Percentiles rank a stretch among this genome's conserved stretches.
These are phyloP conservation scores for Agrochola lota DNA, from an alignment of 2,888 invertebrate genomes.

Conservation along the genomic window DNA sequence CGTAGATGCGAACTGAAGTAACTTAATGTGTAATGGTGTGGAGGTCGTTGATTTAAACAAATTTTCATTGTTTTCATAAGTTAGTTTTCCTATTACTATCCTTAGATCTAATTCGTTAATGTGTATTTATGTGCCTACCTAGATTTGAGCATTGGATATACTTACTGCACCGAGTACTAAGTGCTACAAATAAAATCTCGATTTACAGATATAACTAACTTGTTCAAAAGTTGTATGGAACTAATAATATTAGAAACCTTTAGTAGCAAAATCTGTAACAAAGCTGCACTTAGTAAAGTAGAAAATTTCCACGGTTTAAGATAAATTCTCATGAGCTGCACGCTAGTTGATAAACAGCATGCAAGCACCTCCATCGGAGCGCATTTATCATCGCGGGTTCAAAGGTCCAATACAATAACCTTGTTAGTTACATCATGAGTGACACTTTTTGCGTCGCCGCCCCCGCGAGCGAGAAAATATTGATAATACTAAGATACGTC, in stretches of 20 bases:
- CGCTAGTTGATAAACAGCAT: constrained; percentile 78
- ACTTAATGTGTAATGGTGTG: constrained; percentile 3
- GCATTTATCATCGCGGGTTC: constrained; percentile 84
- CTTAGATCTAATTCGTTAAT: neutral
- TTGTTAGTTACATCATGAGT: constrained; percentile 69
- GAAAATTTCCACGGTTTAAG: neutral
- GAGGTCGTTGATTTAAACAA: neutral
- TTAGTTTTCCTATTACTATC: neutral
- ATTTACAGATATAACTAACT: neutral
- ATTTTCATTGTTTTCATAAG: neutral
- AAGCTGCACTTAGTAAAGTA: neutral
- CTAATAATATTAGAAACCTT: neutral
- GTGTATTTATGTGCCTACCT: neutral
- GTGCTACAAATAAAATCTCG: neutral
- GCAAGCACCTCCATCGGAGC: constrained; percentile 74
- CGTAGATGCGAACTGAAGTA: constrained; percentile 3
- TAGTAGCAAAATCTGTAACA: neutral
- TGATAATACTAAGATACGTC: constrained; percentile 41
- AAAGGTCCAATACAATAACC: constrained; percentile 83
- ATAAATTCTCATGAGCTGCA: constrained; percentile 36
- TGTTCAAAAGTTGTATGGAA: neutral
- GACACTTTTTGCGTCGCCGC: constrained; percentile 65
- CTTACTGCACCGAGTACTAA: neutral
- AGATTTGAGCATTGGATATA: too few relatives aligned
- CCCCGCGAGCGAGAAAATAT: constrained; percentile 28